Evolutionary conservation across 1,140 invertebrate genomes (phyloP), one percentile per base, ranked within the genome.

Genomic region (Trachymyrmex septentrionalis): DNA sequence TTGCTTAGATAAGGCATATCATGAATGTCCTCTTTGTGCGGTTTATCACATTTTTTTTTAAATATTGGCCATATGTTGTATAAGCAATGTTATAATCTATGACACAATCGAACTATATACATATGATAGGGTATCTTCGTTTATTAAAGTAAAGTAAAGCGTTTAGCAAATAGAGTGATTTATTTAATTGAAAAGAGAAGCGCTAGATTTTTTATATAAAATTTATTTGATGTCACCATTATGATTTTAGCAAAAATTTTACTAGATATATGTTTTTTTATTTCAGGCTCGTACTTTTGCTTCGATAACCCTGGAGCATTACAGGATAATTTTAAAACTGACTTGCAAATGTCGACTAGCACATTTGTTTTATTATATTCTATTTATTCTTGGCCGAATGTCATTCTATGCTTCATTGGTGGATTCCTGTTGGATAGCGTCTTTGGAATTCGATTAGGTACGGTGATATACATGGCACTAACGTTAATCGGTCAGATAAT

Each of bases 341-440:
- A 99, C 92, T 96, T 99, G 92, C 94, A 97, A 57, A 96, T 99
- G 67, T 96, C 96, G n/a, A 98, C 97, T 34, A 97, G 97, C 1
- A 95, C 98, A 93, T 99, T 98, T 96, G 97, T 98, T 88, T 95
- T 97, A 61, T 96, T 99, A 27, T 99, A 99, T 95, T 98, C 99
- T 0, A 97, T 98, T 94, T 99, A 99, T 94, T 99, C 99, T 0
- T 99, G 99, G 99, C 99, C 99, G 66, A 99, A 99, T 96, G 98
- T 99, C 1, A 96, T 99, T 55, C 95, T 99, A 34, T 99, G 98
- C 95, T 99, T 99, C 94, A 96, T 99, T 93, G 99, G 99, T 21
- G 99, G 99, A 86, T 99, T 99, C 95, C 96, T 99, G 55, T 97
- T 99, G 91, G 99, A 99, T 95, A 97, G 97, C 85, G 96, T 99